Percentiles rank a stretch among this genome's conserved stretches.
Evolutionary conservation across 2,888 invertebrate species (phyloP).

Genomic region (Tinea trinotella): DNA sequence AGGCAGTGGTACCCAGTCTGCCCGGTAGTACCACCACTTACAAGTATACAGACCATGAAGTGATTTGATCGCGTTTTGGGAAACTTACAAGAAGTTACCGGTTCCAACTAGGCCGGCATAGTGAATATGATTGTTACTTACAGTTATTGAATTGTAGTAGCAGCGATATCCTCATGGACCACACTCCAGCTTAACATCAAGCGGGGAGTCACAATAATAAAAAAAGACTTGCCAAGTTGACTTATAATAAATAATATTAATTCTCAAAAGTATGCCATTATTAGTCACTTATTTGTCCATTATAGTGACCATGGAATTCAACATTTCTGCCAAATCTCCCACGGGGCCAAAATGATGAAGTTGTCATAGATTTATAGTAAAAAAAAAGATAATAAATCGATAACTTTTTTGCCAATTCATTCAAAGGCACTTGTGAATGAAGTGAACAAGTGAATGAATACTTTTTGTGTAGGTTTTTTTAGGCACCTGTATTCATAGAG

Average conservation of each 20-base stretch:
- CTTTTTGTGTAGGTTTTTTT: conserved; percentile 30
- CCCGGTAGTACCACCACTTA: no score
- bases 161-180: no score
- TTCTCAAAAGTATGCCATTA: not conserved
- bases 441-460: conserved; percentile 35
- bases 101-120: no score
- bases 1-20: no score
- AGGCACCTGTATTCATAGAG: conserved; percentile 43
- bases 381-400: conserved; percentile 3
- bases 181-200: no score
- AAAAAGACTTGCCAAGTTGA: conserved; percentile 29
- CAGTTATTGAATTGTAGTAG: no score
- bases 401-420: conserved; percentile 39
- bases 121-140: no score
- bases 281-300: conserved; percentile 28
- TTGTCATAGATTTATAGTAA: conserved; percentile 45
- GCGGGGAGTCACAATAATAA: no score
- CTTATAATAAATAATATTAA: not conserved
- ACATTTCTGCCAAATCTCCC: conserved; percentile 46
- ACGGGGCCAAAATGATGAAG: conserved; percentile 53
- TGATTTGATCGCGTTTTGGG: no score
- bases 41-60: no score
- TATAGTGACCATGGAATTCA: conserved; percentile 34
- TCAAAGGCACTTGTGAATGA: conserved; percentile 32
- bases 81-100: no score